Base-by-base conservation (phyloP, 2,888 invertebrate genomes). In the Phengaris alcon region DNA sequence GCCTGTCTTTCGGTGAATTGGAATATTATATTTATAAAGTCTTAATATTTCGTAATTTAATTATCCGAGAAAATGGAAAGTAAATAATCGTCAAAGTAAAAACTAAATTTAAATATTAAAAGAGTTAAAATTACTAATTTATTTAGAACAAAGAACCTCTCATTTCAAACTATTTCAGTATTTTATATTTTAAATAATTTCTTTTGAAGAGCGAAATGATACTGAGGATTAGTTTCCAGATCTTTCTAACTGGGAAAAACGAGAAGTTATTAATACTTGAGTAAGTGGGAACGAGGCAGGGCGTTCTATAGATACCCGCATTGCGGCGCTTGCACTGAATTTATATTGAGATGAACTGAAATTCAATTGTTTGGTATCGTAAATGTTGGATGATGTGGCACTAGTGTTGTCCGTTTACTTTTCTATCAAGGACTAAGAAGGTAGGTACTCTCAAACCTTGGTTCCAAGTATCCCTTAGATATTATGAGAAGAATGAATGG, bases 221-320 rank as follows among this genome's bases (percentile, higher is more conserved):
- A 22, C 64, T 64, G 35, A 64, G 35, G 64, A 64, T 64, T 64
- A 64, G 64, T 64, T 64, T 35, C 35, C 64, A 72, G 72, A 35
- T 54, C 52, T 54, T 48, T 54, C 72, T 72, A 54, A 54, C 52
- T 52, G 72, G 68, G 72, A 72, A 72, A 72, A 52, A 72, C 54
- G 72, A 72, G 72, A 54, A 72, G 52, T 54, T 72, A 72, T 70
- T 70, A 70, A 70, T 70, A 51, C 51, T 70, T 70, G 22, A 70
- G 52, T 52, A 52, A 52, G 48, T 70, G 51, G 52, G 51, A 70
- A 72, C 72, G 52, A 35, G 6, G 51, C 22, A 54, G 51, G 22
- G 54, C 72, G 35, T 52, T 72, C 54, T 52, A 72, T 72, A 54
- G 72, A 72, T 54, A 72, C 51, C 35, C 72, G 72, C 72, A 72